A percentile compares a stretch with the other conserved stretches of the same genome.
Evolutionary conservation across 1,140 invertebrate genomes (phyloP).

Genomic region (Lethrus apterus): DNA sequence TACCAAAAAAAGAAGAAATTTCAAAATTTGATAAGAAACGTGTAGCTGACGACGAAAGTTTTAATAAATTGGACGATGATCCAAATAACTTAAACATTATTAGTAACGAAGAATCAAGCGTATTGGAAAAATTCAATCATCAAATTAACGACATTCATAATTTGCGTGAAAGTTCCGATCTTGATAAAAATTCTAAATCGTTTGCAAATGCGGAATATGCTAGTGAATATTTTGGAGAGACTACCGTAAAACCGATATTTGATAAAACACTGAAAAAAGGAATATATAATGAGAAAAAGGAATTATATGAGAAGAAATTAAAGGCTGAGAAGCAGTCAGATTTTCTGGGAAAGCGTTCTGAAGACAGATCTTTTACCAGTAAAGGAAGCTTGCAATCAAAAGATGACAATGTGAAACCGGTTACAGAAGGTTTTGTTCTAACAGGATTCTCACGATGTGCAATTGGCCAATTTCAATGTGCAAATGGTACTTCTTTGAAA

Average conservation of each 20-base stretch:
- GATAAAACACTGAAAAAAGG: conserved; percentile 16
- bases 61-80: conserved; percentile 13
- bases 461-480: conserved; percentile 53
- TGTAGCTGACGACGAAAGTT: conserved; percentile 15
- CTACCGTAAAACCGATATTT: conserved; percentile 18
- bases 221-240: conserved; percentile 14
- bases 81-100: conserved; percentile 26
- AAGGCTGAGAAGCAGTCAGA: conserved; percentile 11
- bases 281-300: conserved; percentile 19
- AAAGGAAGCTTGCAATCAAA: not conserved
- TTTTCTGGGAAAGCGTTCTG: not conserved
- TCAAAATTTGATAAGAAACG: conserved; percentile 18
- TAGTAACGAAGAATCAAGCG: conserved; percentile 23
- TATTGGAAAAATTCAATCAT: conserved; percentile 21
- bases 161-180: too few relatives aligned
- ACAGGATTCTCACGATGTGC: conserved; percentile 47
- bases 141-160: conserved; percentile 10
- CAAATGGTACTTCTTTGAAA: conserved; percentile 50
- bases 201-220: too few relatives aligned
- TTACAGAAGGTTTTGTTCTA: conserved; percentile 32
- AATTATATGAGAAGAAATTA: conserved; percentile 19
- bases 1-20: conserved; percentile 13
- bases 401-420: conserved; percentile 27
- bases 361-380: too few relatives aligned
- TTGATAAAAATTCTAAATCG: too few relatives aligned